Base-by-base conservation (phyloP, 2,797 vertebrate genomes). In the Bradypodion pumilum region DNA sequence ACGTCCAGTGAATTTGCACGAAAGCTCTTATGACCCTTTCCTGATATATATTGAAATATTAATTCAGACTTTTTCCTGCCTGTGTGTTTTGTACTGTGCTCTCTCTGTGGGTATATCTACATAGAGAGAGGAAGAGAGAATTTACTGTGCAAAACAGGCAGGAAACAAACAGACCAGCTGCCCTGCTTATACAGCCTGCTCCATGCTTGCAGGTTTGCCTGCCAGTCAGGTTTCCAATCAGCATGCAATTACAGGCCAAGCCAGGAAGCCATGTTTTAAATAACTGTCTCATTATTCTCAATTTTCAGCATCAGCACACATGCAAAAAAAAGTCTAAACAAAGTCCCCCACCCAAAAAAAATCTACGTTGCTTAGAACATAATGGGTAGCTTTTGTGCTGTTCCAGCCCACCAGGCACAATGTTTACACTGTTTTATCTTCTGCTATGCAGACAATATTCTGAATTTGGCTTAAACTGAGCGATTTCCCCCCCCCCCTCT, bases 281-380 rank as follows among this genome's bases (percentile, higher is more conserved):
- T 77, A 52, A 91, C 85, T 79, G 74, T 78, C n/a, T 80, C 86
- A 59, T 91, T 91, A 88, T 85, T 89, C 87, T 88, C 81, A 83
- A 87, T 60, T 27, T 86, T 86, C 89, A 90, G 86, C 86, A 89
- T 42, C 83, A 89, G 69, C 80, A 81, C 42, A 13, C 78, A 49
- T 7, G 77, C 42, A 52, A 40, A 40, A 52, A 40, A 8, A 32
- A 52, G 52, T 4, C 52, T 56, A 56, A 56, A 68, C 13, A 27
- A 5, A 7, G 52, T 19, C 52, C 16, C 16, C 16, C 16, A 56
- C 5, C 49, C 13, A 1, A 23, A 83, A 63, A 70, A 63, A 76
- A 82, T 74, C 89, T 78, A 29, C 0, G 81, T 83, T 68, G 88
- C 85, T 81, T 85, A 82, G 35, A 16, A 82, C 90, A 88, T 89